These are phyloP conservation scores for Cirrhinus mrigala DNA, from an alignment of 2,797 vertebrate species.

Conservation along the genomic window DNA sequence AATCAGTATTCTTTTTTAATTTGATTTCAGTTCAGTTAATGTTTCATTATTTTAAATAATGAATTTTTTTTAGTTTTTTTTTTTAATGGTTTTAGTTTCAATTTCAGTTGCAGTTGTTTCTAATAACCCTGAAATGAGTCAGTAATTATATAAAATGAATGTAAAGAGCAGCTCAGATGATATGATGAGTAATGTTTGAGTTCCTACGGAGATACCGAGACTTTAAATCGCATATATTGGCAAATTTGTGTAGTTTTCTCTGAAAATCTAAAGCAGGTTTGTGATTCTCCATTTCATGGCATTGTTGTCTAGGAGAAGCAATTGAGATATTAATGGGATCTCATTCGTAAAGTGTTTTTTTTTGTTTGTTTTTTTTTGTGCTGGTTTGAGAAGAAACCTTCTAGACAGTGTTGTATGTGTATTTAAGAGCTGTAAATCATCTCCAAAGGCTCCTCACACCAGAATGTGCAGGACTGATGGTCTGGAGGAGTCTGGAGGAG, in stretches of 20 bases:
- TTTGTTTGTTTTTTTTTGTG: background rate
- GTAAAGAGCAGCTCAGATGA: too few species aligned
- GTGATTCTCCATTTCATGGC: background rate
- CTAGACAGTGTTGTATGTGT: background rate
- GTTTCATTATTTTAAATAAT: too few species aligned
- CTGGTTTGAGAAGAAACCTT: background rate
- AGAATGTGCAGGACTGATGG: conserved; percentile 40
- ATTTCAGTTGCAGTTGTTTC: too few species aligned
- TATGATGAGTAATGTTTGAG: too few species aligned
- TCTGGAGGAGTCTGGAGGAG: background rate
- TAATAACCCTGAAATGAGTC: too few species aligned
- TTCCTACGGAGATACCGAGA: too few species aligned
- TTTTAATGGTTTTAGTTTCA: too few species aligned
- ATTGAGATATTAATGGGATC: background rate
- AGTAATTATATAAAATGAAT: too few species aligned
- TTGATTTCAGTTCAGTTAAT: too few species aligned
- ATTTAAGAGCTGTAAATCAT: conserved; percentile 15
- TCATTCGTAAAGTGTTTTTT: background rate
- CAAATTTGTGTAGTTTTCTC: background rate
- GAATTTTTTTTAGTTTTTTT: too few species aligned
- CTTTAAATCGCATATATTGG: too few species aligned
- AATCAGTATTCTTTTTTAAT: too few species aligned
- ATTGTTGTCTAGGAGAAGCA: background rate
- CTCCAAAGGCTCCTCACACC: conserved; percentile 17
- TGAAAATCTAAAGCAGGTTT: background rate